Percentiles rank a stretch among this genome's conserved stretches.
These are phyloP conservation scores for Drosophila borborema DNA, from an alignment of 2,888 invertebrate species.

Conservation along the genomic window DNA sequence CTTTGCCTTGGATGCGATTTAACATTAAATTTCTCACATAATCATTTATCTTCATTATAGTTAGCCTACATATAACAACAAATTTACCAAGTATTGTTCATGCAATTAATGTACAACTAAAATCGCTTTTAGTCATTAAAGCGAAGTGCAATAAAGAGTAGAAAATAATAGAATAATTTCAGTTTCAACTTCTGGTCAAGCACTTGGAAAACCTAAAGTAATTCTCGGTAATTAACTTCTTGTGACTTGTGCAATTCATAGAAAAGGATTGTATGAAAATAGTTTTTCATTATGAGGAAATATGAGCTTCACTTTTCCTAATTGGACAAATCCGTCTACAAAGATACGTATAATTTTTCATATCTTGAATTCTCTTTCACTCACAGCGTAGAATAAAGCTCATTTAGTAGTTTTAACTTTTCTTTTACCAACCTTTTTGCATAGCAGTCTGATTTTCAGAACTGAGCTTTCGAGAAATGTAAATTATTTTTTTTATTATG, in stretches of 20 bases:
- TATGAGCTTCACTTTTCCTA: neutral
- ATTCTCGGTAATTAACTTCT: neutral
- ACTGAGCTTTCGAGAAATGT: neutral
- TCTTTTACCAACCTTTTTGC: neutral
- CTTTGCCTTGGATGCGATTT: too few species aligned
- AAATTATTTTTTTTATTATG: neutral
- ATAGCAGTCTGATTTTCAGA: neutral
- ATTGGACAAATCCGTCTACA: neutral
- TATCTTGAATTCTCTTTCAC: neutral
- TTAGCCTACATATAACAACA: neutral
- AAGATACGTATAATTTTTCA: neutral
- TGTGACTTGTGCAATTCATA: too few species aligned
- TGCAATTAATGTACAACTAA: neutral
- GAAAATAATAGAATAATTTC: neutral
- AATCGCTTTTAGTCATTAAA: neutral
- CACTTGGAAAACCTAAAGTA: too few species aligned
- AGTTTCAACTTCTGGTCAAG: too few species aligned
- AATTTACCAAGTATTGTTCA: neutral
- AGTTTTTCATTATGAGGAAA: neutral
- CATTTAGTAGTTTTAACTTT: neutral
- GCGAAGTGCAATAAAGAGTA: neutral
- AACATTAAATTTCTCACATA: too few species aligned
- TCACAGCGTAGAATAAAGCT: neutral
- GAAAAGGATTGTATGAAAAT: neutral
- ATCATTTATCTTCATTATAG: neutral